Conservation (phyloP, 2,113 vertebrate genomes). For the Phylloscopus trochiloides region DNA sequence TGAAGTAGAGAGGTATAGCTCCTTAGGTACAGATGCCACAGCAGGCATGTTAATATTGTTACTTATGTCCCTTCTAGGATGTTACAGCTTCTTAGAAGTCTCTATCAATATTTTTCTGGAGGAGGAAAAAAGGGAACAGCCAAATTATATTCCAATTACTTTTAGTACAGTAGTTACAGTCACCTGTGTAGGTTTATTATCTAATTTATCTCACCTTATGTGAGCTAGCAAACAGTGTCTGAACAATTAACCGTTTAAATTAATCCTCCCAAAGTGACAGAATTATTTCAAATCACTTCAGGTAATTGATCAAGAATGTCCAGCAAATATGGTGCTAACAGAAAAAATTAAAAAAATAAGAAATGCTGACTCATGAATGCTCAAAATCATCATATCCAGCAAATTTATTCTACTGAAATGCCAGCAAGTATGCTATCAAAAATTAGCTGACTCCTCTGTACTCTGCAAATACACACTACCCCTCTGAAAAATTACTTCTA, state of each 20-base stretch:
- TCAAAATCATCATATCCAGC: neutral
- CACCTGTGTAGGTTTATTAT: neutral
- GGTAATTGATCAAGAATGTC: neutral
- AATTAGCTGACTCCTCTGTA: neutral
- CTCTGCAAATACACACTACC: neutral
- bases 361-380: neutral
- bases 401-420: neutral
- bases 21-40: slow-evolving; percentile 89
- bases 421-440: neutral
- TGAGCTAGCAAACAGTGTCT: neutral
- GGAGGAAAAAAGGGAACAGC: neutral
- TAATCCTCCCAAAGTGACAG: neutral
- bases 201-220: neutral
- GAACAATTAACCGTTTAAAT: neutral
- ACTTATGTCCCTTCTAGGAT: slow-evolving; percentile 18
- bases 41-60: slow-evolving; percentile 86
- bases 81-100: slow-evolving; percentile 31
- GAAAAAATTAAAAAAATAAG: neutral
- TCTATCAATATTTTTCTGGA: slow-evolving; percentile 58
- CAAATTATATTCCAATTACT: neutral
- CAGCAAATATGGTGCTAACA: neutral
- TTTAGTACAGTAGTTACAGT: neutral
- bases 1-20: slow-evolving; percentile 91
- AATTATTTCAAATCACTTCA: neutral
- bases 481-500: neutral